Conservation (phyloP, 30 jellyfish, hydroid and myxozoan species). For the Pseudorhiza aurosa region DNA sequence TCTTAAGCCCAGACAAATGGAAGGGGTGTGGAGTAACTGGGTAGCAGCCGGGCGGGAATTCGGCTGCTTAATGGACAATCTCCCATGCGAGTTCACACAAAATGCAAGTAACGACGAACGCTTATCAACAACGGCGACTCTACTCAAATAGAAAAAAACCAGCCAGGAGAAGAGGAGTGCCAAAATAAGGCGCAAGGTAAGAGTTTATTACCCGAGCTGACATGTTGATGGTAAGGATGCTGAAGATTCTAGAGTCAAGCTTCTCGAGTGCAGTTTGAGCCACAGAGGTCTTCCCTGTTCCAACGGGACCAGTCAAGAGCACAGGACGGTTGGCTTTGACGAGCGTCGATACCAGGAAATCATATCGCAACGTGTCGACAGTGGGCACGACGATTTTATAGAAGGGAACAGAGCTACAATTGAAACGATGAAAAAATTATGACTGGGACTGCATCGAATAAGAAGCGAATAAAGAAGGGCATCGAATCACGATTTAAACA, state of each 20-base stretch:
- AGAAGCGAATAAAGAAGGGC: neutral
- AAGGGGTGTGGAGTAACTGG: too few species aligned
- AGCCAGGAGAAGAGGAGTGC: too few species aligned
- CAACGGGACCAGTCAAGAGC: conserved; percentile 97
- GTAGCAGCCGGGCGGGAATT: too few species aligned
- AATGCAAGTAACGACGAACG: too few species aligned
- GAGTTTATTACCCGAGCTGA: conserved; percentile 97
- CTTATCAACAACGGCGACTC: too few species aligned
- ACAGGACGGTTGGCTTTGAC: conserved; percentile 87
- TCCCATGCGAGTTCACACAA: too few species aligned
- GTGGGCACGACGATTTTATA: conserved; percentile 95
- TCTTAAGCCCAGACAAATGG: too few species aligned
- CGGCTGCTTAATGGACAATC: too few species aligned
- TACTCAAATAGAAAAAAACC: too few species aligned
- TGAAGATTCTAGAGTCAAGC: conserved; percentile 78
- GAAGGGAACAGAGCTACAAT: conserved; percentile 76
- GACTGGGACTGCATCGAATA: neutral
- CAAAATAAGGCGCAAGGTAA: too few species aligned
- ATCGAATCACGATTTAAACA: neutral
- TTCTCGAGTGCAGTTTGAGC: conserved; percentile 85
- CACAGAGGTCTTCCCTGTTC: conserved; percentile 98
- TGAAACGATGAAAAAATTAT: too few species aligned
- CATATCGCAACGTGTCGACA: conserved; percentile 94
- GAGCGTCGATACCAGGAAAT: conserved; percentile 78
- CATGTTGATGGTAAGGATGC: conserved; percentile 90